These are phyloP conservation scores for Gymnoscopelus microlampas DNA, from an alignment of 2,797 vertebrate species.

Conservation along the genomic window DNA sequence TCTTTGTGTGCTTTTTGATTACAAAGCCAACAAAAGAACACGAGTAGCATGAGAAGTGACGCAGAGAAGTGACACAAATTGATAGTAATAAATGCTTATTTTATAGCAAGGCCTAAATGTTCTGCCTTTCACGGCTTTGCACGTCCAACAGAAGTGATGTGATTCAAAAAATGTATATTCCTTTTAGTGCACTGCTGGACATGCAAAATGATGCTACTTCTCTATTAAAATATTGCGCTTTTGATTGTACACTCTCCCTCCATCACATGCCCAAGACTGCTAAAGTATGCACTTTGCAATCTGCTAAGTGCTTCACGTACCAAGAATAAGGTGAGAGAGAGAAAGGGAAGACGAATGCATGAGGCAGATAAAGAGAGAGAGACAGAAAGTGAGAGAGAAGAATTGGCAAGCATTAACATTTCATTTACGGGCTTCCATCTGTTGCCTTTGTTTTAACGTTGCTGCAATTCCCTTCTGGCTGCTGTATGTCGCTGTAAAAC, in stretches of 20 bases:
- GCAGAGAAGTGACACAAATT: not conserved
- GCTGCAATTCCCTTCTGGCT: conserved; percentile 2
- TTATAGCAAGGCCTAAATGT: not conserved
- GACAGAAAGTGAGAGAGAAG: not conserved
- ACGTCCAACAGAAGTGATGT: not conserved
- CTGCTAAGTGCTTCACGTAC: conserved; percentile 4
- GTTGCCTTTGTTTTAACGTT: conserved; percentile 16
- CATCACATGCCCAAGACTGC: not conserved
- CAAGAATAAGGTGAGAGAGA: not conserved
- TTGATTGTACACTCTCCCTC: conserved; percentile 4
- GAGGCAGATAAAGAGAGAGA: not conserved
- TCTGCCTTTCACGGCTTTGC: not conserved
- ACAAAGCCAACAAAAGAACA: not conserved
- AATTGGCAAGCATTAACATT: conserved; percentile 20
- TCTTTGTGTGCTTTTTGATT: not conserved
- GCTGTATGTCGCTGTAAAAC: conserved; percentile 3
- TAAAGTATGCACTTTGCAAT: conserved; percentile 4
- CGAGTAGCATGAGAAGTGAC: not conserved
- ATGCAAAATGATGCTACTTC: not conserved
- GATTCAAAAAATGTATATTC: not conserved
- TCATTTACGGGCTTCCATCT: conserved; percentile 30
- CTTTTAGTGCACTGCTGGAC: not conserved
- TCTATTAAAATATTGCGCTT: not conserved
- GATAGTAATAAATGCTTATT: not conserved
- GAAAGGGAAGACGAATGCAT: not conserved